Conservation (phyloP, 1,140 invertebrate genomes). For the Aradophagus sp. region DNA sequence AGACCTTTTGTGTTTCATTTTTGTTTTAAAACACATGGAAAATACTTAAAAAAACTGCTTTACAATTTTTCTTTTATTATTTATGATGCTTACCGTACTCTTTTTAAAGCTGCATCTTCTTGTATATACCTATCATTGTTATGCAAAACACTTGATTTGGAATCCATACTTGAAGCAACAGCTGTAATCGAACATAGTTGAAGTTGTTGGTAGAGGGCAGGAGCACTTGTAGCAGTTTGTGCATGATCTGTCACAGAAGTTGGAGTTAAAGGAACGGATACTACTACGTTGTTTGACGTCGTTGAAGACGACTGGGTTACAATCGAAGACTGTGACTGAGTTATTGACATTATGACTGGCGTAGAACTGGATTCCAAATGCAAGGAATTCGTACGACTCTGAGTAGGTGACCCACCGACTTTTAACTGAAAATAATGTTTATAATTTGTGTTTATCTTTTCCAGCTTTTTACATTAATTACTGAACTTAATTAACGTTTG, state of each 20-base stretch:
- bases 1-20: no score
- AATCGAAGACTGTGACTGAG: constrained; percentile 62
- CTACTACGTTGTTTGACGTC: constrained; percentile 69
- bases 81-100: constrained; percentile 68
- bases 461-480: no score
- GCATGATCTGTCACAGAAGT: constrained; percentile 64
- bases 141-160: constrained; percentile 39
- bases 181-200: constrained; percentile 68
- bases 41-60: no score
- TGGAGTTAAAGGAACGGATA: constrained; percentile 68
- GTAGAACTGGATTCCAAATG: constrained; percentile 65
- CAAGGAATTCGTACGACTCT: constrained; percentile 56
- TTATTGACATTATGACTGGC: constrained; percentile 69
- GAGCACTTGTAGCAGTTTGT: constrained; percentile 65
- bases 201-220: constrained; percentile 69
- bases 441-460: not conserved
- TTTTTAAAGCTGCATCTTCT: constrained; percentile 64
- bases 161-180: constrained; percentile 48
- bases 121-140: constrained; percentile 51
- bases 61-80: no score
- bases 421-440: constrained; percentile 61
- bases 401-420: constrained; percentile 62
- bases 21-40: no score
- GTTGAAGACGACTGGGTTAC: constrained; percentile 66
- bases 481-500: no score